Percentiles rank a stretch among this genome's conserved stretches.
Conservation (phyloP, 1,140 invertebrate species). For the Acromyrmex charruanus region DNA sequence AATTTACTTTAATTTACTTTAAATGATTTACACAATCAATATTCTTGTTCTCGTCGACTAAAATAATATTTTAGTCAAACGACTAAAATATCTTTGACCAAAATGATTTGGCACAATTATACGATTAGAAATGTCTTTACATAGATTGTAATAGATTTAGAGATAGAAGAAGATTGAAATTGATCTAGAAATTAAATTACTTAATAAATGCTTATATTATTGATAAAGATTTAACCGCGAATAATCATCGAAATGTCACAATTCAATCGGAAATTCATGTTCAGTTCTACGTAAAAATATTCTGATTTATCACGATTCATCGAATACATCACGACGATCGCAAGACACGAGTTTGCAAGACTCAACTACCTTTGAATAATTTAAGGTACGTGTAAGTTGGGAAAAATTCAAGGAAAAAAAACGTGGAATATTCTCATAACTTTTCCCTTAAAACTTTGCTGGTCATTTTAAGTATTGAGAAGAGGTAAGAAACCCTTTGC, state of each 20-base stretch:
- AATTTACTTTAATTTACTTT: slow-evolving; percentile 9
- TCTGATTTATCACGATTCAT: background rate
- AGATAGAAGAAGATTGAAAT: too few relatives aligned
- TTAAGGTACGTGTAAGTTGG: background rate
- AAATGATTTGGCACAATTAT: background rate
- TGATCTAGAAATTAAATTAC: slow-evolving; percentile 22
- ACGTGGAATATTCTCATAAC: slow-evolving; percentile 11
- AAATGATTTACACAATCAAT: slow-evolving; percentile 18
- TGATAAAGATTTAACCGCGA: background rate
- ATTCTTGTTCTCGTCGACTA: background rate
- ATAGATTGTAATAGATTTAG: too few relatives aligned
- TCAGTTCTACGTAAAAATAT: background rate
- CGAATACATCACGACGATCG: background rate
- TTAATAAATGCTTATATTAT: background rate
- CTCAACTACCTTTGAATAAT: slow-evolving; percentile 23
- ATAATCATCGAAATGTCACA: background rate
- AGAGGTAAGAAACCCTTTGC: slow-evolving; percentile 1
- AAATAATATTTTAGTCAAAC: background rate
- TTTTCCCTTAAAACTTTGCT: slow-evolving; percentile 34
- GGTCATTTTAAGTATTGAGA: slow-evolving; percentile 36
- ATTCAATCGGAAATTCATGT: background rate
- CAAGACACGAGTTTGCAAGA: background rate
- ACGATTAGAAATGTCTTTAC: slow-evolving; percentile 10
- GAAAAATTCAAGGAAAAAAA: background rate
- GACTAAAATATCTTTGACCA: background rate